Conservation (phyloP, 1,140 invertebrate species). For the Drosophila aff. region DNA sequence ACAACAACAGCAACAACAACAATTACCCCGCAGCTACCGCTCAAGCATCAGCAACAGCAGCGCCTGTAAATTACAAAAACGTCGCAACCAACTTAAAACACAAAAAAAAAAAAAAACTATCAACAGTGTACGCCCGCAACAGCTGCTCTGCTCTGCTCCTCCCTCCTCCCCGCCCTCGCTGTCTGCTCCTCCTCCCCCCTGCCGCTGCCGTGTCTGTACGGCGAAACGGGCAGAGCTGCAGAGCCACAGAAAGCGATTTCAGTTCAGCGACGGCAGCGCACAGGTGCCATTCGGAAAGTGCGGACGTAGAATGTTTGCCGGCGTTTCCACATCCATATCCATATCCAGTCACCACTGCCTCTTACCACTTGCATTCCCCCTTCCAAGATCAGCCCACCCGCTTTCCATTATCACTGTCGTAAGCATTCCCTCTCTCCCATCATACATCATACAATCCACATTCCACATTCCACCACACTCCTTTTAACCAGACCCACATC, state of each 20-base stretch:
- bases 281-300: conserved; percentile 79
- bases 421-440: background rate
- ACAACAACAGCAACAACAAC: conserved; percentile 56
- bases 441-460: background rate
- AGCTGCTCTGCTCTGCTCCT: conserved; percentile 29
- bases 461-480: background rate
- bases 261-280: conserved; percentile 76
- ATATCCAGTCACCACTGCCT: background rate
- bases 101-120: conserved; percentile 39
- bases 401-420: background rate
- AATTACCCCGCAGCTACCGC: conserved; percentile 17
- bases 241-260: conserved; percentile 57
- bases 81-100: conserved; percentile 28
- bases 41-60: background rate
- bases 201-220: background rate
- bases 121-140: conserved; percentile 46
- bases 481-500: conserved; percentile 3
- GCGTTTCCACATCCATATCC: conserved; percentile 1
- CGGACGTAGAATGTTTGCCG: conserved; percentile 62
- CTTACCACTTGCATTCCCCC: background rate
- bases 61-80: conserved; percentile 58
- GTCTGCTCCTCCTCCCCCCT: background rate
- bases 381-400: background rate
- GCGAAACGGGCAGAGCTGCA: conserved; percentile 40
- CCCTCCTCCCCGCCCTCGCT: background rate